Percentiles rank a stretch among this genome's conserved stretches.
Conservation (phyloP, 1,140 invertebrate species). For the Sinonovacula constricta region DNA sequence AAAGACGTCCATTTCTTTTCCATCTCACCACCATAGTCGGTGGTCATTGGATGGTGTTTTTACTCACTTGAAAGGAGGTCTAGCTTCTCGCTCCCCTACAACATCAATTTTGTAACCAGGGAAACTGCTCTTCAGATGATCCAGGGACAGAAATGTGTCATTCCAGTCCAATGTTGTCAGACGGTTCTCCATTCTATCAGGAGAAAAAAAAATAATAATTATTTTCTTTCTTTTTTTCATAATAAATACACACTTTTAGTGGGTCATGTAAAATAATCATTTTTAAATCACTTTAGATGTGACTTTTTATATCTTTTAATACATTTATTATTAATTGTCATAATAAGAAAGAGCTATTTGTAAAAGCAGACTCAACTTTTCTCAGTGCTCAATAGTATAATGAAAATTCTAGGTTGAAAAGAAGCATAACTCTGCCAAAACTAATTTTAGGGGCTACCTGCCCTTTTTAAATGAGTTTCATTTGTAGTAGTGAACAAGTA, state of each 20-base stretch:
- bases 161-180: slow-evolving; percentile 94
- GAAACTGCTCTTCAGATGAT: slow-evolving; percentile 93
- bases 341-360: no score
- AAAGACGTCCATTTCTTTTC: not conserved
- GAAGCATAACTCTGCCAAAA: no score
- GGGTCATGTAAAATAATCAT: not conserved
- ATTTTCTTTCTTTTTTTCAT: not conserved
- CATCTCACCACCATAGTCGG: not conserved
- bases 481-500: no score
- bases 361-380: no score
- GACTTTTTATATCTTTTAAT: no score
- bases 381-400: no score
- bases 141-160: slow-evolving; percentile 96
- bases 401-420: no score
- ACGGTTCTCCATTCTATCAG: slow-evolving; percentile 86
- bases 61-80: slow-evolving; percentile 88
- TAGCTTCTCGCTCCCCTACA: slow-evolving; percentile 81
- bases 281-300: no score
- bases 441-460: no score
- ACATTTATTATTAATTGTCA: no score
- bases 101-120: slow-evolving; percentile 88
- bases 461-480: no score
- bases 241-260: not conserved
- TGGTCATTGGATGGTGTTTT: not conserved
- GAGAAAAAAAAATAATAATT: slow-evolving; percentile 22